Evolutionary conservation across 2,888 invertebrate genomes (phyloP).

Genomic region (Chaitophorus viminalis): DNA sequence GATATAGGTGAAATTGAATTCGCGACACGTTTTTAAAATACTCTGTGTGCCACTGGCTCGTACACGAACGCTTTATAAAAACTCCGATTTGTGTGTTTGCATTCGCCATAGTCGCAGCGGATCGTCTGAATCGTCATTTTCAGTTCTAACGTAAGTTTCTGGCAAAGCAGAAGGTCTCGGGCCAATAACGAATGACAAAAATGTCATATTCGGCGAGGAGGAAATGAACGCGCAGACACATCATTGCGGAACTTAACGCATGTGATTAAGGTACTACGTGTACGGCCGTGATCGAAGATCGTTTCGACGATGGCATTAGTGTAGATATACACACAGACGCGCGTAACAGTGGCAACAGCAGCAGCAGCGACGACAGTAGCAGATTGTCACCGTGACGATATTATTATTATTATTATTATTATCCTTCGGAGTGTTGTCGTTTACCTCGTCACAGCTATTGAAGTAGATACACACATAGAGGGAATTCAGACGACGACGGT

Average conservation of each 20-base stretch:
- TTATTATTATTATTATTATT: slow-evolving; percentile 45
- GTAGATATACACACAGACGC: background rate
- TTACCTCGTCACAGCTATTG: background rate
- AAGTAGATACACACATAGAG: background rate
- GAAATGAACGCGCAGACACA: background rate
- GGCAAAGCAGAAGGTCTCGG: too few species aligned
- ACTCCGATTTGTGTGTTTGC: too few species aligned
- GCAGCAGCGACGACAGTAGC: slow-evolving; percentile 10
- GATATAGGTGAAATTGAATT: too few species aligned
- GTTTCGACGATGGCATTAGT: background rate
- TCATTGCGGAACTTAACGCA: background rate
- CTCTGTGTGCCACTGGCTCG: too few species aligned
- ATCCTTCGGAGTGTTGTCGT: background rate
- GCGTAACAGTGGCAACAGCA: background rate
- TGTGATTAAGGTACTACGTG: background rate
- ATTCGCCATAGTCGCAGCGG: too few species aligned
- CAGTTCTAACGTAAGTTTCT: too few species aligned
- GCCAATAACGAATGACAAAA: background rate
- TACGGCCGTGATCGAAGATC: background rate
- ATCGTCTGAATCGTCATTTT: too few species aligned
- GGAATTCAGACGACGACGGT: slow-evolving; percentile 9
- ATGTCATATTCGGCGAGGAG: background rate
- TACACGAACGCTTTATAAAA: too few species aligned
- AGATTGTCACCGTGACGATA: slow-evolving; percentile 52
- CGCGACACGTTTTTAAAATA: too few species aligned